phyloP scores from a whole-genome alignment of 2,888 invertebrate genomes.

The Melangyna quadrimaculata region DNA sequence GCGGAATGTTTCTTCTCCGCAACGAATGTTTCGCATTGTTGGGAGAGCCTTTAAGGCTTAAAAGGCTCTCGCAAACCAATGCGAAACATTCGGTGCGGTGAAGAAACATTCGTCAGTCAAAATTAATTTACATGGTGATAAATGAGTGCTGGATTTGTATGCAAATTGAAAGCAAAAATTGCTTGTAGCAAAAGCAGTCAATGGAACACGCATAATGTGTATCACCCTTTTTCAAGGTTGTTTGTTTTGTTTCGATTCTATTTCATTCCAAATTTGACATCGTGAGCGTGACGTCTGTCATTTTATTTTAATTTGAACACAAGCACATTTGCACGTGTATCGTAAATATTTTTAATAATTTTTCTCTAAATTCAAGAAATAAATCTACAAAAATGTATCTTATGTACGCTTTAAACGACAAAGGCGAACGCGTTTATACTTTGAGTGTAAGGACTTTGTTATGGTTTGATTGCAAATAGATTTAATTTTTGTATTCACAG shows the following conservation, averaged over 20 bases:
- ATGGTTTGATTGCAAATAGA: background rate
- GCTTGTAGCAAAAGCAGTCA: too few relatives aligned
- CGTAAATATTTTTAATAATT: background rate
- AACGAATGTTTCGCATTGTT: too few relatives aligned
- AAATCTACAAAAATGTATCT: constrained; percentile 85
- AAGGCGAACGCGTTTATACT: constrained; percentile 92
- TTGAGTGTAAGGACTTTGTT: constrained; percentile 85
- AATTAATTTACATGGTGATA: too few relatives aligned
- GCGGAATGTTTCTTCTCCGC: too few relatives aligned
- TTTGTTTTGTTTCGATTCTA: background rate
- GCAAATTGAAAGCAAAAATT: too few relatives aligned
- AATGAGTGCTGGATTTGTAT: too few relatives aligned
- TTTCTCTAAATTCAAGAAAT: background rate
- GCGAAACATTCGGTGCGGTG: too few relatives aligned
- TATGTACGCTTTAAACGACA: constrained; percentile 89
- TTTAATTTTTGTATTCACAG: constrained; percentile 82
- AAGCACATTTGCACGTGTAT: constrained; percentile 14
- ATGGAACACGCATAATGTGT: too few relatives aligned
- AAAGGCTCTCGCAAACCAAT: too few relatives aligned
- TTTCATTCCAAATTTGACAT: background rate
- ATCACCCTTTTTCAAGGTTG: background rate
- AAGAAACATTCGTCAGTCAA: too few relatives aligned
- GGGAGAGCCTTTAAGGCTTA: too few relatives aligned
- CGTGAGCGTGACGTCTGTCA: background rate
- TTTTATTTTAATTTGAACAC: background rate